These are phyloP conservation scores for Leptinotarsa peninsularis DNA, from an alignment of 2,888 invertebrate genomes.

Conservation along the genomic window DNA sequence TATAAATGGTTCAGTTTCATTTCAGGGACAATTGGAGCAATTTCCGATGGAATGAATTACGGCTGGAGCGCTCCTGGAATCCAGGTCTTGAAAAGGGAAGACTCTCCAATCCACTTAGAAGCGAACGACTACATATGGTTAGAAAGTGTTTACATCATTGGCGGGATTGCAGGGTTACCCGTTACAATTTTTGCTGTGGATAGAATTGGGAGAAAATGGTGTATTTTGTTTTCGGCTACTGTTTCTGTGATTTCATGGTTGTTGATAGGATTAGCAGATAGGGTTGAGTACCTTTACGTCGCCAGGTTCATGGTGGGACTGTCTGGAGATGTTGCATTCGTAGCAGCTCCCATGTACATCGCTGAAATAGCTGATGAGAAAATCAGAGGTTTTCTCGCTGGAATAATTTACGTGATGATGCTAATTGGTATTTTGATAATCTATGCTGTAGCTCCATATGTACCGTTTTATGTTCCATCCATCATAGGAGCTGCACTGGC, in stretches of 20 bases:
- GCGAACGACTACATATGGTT: conserved; percentile 56
- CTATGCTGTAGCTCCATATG: conserved; percentile 60
- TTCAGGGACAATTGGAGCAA: conserved; percentile 63
- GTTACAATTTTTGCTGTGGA: conserved; percentile 61
- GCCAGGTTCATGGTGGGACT: too few species aligned
- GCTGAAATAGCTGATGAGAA: too few species aligned
- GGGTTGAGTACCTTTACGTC: conserved; percentile 41
- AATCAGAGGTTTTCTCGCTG: conserved; percentile 48
- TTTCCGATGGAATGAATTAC: conserved; percentile 66
- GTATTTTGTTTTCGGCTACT: conserved; percentile 61
- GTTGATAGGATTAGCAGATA: conserved; percentile 59
- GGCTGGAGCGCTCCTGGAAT: conserved; percentile 65
- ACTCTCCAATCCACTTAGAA: conserved; percentile 59
- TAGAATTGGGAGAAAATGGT: conserved; percentile 60
- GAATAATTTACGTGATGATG: conserved; percentile 50
- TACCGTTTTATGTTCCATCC: conserved; percentile 55
- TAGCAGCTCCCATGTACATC: too few species aligned
- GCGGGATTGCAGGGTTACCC: conserved; percentile 60
- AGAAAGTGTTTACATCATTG: conserved; percentile 59
- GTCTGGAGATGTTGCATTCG: too few species aligned
- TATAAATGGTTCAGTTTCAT: not conserved
- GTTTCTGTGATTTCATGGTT: conserved; percentile 62
- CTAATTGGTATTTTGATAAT: conserved; percentile 63
- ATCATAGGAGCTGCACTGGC: conserved; percentile 57
- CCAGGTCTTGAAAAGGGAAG: conserved; percentile 57